Conservation (phyloP, 2,113 vertebrate species). For the Ardeotis arabs region DNA sequence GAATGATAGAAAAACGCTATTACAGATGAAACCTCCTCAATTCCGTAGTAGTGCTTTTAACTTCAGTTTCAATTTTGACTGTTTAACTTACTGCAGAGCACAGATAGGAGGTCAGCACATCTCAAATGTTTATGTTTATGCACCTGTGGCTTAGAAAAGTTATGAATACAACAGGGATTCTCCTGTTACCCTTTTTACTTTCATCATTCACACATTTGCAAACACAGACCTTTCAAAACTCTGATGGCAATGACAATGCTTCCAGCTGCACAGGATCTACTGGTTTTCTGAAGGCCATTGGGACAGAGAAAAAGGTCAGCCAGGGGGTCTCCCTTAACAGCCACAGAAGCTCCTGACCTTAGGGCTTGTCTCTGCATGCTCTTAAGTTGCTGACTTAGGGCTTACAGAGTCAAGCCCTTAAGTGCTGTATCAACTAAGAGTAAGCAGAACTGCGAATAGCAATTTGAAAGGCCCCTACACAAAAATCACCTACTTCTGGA, state of each 20-base stretch:
- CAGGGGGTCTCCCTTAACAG: background rate
- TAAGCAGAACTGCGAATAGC: background rate
- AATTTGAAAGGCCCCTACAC: background rate
- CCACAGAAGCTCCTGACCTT: background rate
- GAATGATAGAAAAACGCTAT: background rate
- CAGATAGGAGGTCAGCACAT: background rate
- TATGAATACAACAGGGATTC: background rate
- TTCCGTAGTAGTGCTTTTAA: background rate
- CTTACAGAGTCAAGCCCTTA: background rate
- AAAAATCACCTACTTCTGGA: background rate
- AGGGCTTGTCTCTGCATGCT: background rate
- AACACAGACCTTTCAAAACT: conserved; percentile 26
- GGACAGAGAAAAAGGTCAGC: background rate
- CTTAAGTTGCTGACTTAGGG: background rate
- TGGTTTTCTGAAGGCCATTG: background rate
- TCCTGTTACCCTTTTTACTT: conserved; percentile 22
- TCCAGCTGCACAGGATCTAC: conserved; percentile 43
- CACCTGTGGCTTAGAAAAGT: conserved; percentile 37
- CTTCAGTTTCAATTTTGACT: background rate
- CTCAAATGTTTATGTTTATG: conserved; percentile 12
- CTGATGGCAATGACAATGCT: background rate
- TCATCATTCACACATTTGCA: background rate
- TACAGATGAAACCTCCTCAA: background rate
- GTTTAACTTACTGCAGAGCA: background rate
- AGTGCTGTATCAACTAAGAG: background rate